Evolutionary conservation across 2,797 vertebrate genomes (phyloP), one percentile per base, ranked within the genome.

Genomic region (Gallirallus australis): DNA sequence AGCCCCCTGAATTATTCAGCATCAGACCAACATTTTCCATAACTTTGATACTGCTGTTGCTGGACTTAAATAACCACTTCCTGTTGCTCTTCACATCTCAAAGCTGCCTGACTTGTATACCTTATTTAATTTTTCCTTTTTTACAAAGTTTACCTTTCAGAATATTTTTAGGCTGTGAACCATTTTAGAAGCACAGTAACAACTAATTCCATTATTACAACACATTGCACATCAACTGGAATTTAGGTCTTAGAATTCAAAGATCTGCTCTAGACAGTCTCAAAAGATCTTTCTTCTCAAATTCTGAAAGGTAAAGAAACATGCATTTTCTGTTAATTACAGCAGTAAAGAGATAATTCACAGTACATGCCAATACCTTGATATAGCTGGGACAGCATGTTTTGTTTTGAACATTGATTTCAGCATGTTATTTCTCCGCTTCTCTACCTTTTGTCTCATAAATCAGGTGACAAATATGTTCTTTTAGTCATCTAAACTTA

Each of bases 1-100:
- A 14, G 6, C 1, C 0, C 2, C 7, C 7, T 3, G 2, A 45
- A 35, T 1, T 17, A 39, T 39, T 45, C 33, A 57, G 7, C 10
- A 30, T 16, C 17, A 70, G 23, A 54, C 11, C 4, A 12, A 48
- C 4, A 20, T 45, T 76, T 80, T 61, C 7, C 6, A 18, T 53
- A n/a, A 12, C 5, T 64, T 87, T 47, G 6, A 8, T 19, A 28
- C 9, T 40, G 11, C 8, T 68, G 8, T 6, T 24, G 2, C 3
- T 16, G 31, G 27, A n/a, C 7, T 14, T 40, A n/a, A 39, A 27
- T 17, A 68, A 59, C 7, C 3, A 6, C 2, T 42, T 61, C 12
- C 30, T 42, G 2, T 23, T 83, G 13, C 1, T 3, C 13, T 60
- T 90, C 15, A 13, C 13, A 40, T 12, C 3, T 8, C 24, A 64